Percentiles rank a stretch among this genome's conserved stretches.
Conservation (phyloP, 2,888 invertebrate genomes). For the Cephus nigrinus region DNA sequence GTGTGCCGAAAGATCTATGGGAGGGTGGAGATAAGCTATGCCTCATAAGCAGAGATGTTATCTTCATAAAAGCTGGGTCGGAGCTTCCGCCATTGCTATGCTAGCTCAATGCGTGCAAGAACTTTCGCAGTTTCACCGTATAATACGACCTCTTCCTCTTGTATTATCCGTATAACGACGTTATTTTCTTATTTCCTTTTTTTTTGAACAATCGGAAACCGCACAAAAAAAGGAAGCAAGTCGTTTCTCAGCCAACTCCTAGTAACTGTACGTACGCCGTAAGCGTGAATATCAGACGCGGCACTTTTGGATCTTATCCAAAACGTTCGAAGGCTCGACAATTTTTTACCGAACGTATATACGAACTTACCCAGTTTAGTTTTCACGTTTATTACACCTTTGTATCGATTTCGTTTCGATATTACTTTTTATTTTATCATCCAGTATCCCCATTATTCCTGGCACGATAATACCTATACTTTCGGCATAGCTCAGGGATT, state of each 20-base stretch:
- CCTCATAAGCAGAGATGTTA: constrained; percentile 49
- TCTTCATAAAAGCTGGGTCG: constrained; percentile 40
- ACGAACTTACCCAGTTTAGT: not conserved
- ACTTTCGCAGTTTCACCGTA: constrained; percentile 29
- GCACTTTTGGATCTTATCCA: not conserved
- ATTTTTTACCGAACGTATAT: not conserved
- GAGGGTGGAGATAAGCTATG: constrained; percentile 44
- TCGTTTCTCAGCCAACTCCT: not conserved
- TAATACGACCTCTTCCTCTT: constrained; percentile 19
- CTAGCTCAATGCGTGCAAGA: constrained; percentile 18
- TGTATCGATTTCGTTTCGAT: not conserved
- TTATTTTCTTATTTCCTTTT: not conserved
- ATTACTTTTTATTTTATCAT: not conserved
- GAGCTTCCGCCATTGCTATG: constrained; percentile 31
- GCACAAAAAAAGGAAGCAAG: not conserved
- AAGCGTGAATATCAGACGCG: not conserved
- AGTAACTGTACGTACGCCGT: not conserved
- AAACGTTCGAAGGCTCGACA: not conserved
- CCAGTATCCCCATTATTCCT: not conserved
- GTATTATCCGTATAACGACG: constrained; percentile 5
- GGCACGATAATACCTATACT: not conserved
- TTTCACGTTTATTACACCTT: not conserved
- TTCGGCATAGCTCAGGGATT: not conserved
- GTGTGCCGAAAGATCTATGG: constrained; percentile 46
- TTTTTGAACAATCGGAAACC: not conserved